Base-by-base conservation (phyloP, 2,888 invertebrate genomes). In the Drosophila sordidapex region DNA sequence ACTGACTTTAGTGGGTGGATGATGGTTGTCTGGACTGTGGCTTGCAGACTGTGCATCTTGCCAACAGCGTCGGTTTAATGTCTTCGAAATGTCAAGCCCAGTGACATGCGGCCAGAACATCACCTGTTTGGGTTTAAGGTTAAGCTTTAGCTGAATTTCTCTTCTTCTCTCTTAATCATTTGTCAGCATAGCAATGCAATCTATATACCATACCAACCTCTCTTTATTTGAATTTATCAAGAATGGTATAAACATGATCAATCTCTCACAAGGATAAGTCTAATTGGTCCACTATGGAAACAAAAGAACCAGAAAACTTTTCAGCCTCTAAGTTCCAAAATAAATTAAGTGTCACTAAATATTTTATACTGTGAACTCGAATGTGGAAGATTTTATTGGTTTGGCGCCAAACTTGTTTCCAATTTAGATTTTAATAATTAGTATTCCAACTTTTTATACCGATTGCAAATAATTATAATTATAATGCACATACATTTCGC, bases 31-130 rank as follows among this genome's bases (percentile, higher is more conserved):
- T 54, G 75, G 29, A 36, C n/a, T 49, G 63, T 46, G 60, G 66
- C n/a, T 31, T 31, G 51, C 18, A 10, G 27, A n/a, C 29, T n/a
- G n/a, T 29, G 51, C 51, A 31, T 33, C 33, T 11, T 33, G 61
- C 77, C 81, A 81, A 79, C 86, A 81, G 84, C 74, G 76, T 81
- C 77, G 76, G 73, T 82, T 86, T 83, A 84, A 82, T 86, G 88
- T 86, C 86, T 81, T 72, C 79, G 62, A 74, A 86, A 84, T 86
- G 85, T 85, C 86, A 84, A 76, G 71, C 58, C 59, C 69, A 77
- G 48, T 72, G 71, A 70, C 76, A 82, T 83, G 78, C 52, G 75
- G 76, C 62, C 58, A 46, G 18, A 7, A 52, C 21, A 49, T 63
- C 48, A 46, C 57, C 21, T 59, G 52, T 59, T 73, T 71, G 15